These are phyloP conservation scores for Cinara cedri DNA, from an alignment of 2,888 invertebrate species.

Conservation along the genomic window DNA sequence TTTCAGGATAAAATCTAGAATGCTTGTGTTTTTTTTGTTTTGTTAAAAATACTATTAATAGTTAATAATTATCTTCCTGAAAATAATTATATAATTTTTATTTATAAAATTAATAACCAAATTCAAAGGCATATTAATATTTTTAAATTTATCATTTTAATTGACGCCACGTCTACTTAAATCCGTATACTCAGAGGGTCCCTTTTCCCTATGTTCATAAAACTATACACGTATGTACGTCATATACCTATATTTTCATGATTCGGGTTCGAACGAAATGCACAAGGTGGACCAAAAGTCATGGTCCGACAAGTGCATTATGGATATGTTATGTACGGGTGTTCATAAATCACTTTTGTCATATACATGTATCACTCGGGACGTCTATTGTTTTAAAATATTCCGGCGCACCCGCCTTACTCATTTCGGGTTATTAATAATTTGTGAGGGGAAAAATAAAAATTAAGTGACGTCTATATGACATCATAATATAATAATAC, in stretches of 20 bases:
- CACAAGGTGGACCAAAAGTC: constrained; percentile 33
- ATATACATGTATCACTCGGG: constrained; percentile 34
- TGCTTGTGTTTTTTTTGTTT: too few species aligned
- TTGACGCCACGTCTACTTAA: too few species aligned
- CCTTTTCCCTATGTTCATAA: not conserved
- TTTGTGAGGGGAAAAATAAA: constrained; percentile 17
- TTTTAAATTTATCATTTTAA: too few species aligned
- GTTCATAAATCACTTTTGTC: constrained; percentile 55
- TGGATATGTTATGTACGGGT: constrained; percentile 47
- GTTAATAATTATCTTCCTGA: too few species aligned
- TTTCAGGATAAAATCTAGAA: not conserved
- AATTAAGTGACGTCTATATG: constrained; percentile 31
- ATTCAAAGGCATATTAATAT: too few species aligned
- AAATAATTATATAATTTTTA: too few species aligned
- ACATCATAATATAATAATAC: not conserved
- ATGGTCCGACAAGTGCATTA: constrained; percentile 46
- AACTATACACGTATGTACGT: not conserved
- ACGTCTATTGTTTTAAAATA: constrained; percentile 47
- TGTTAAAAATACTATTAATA: too few species aligned
- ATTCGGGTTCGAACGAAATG: constrained; percentile 16
- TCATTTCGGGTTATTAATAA: constrained; percentile 25
- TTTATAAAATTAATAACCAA: too few species aligned
- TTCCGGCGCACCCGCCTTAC: not conserved
- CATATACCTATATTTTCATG: not conserved
- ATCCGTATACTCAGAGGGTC: too few species aligned